phyloP scores from a whole-genome alignment of 2,888 invertebrate species.

The Laothoe populi region DNA sequence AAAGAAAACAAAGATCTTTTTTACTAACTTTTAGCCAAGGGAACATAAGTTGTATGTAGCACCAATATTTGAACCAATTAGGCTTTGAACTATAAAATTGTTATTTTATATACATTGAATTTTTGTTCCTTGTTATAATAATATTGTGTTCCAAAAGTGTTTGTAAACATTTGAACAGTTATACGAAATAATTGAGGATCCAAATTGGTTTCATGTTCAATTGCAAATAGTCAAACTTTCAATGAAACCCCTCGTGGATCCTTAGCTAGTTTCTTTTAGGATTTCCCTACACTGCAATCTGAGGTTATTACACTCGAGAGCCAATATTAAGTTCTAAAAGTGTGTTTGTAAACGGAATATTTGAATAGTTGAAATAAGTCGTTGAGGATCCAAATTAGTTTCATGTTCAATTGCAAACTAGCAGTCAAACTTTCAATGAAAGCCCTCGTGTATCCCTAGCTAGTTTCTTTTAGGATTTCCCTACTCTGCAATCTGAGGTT shows the following conservation, averaged over 20 bases:
- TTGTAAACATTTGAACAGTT: background rate
- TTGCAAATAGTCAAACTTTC: background rate
- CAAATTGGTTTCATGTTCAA: background rate
- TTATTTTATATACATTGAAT: no score
- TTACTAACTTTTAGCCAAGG: no score
- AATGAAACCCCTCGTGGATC: background rate
- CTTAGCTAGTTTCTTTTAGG: slow-evolving; percentile 1
- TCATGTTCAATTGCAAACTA: background rate
- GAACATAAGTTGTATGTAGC: no score
- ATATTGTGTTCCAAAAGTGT: no score
- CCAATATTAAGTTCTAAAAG: no score
- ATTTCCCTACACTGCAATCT: slow-evolving; percentile 24
- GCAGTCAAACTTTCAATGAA: background rate
- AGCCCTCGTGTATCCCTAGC: background rate
- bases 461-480: slow-evolving; percentile 14
- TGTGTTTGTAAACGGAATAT: background rate
- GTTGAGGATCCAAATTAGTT: background rate
- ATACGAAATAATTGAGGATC: background rate
- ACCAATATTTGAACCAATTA: no score
- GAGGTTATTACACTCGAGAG: slow-evolving; percentile 73
- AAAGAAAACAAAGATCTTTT: no score
- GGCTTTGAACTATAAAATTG: no score
- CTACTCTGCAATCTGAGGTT: slow-evolving; percentile 60
- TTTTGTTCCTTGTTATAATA: no score
- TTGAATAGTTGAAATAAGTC: background rate